phyloP scores from a whole-genome alignment of 2,113 vertebrate species.

The Stegostoma tigrinum region DNA sequence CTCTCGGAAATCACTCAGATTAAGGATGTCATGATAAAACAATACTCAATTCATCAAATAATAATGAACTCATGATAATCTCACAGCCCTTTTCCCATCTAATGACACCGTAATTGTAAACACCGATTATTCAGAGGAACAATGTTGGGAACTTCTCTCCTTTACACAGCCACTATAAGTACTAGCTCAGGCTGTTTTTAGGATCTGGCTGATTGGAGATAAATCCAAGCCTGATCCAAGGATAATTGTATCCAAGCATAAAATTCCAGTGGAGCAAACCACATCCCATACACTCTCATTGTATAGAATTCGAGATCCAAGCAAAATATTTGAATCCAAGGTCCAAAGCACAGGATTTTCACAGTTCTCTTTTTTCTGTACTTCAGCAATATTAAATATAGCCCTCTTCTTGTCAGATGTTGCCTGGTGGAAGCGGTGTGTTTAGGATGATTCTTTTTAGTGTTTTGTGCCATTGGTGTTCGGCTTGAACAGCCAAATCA shows the following conservation, averaged over 20 bases:
- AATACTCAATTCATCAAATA: conserved; percentile 34
- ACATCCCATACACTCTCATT: conserved; percentile 33
- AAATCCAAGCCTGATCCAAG: not conserved
- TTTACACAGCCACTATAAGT: not conserved
- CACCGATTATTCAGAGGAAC: conserved; percentile 35
- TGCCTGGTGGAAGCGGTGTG: not conserved
- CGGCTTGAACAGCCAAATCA: not conserved
- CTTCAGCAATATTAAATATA: conserved; percentile 1
- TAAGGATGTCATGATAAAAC: conserved; percentile 34
- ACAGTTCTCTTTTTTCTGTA: not conserved
- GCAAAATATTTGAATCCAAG: conserved; percentile 23
- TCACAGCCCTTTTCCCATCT: conserved; percentile 31
- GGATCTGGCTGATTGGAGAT: conserved; percentile 29
- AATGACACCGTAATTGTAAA: conserved; percentile 32
- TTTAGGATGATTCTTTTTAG: not conserved
- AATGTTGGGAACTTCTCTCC: conserved; percentile 32
- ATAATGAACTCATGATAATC: conserved; percentile 36
- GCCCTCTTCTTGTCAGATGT: not conserved
- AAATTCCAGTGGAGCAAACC: conserved; percentile 28
- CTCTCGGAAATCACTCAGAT: conserved; percentile 33
- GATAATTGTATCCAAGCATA: conserved; percentile 29
- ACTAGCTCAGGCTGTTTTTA: conserved; percentile 12
- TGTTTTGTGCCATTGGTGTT: not conserved
- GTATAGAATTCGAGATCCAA: not conserved
- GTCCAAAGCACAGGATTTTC: not conserved